Conservation (phyloP, 2,888 invertebrate species). For the Drosophila mercatorum region DNA sequence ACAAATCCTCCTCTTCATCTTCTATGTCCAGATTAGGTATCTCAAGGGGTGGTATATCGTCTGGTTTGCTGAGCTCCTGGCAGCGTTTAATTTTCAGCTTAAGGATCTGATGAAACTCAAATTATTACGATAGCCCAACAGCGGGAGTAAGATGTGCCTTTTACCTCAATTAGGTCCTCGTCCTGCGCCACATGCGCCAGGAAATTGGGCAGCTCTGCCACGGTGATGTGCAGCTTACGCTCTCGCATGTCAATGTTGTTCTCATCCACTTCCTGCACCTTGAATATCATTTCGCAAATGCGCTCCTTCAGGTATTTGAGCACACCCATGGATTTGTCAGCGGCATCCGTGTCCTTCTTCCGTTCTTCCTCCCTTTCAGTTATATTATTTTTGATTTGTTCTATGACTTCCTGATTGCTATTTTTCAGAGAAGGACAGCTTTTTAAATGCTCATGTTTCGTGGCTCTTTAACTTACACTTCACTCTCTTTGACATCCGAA, state of each 20-base stretch:
- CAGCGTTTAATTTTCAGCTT: conserved; percentile 82
- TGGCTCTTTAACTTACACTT: conserved; percentile 87
- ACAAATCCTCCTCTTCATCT: conserved; percentile 72
- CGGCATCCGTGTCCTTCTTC: conserved; percentile 82
- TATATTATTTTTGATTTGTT: conserved; percentile 87
- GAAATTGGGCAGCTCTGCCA: conserved; percentile 77
- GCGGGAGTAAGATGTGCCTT: background rate
- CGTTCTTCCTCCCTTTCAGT: conserved; percentile 85
- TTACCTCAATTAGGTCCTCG: conserved; percentile 81
- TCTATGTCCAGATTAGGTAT: conserved; percentile 75
- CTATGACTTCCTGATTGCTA: conserved; percentile 90
- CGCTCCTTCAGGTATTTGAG: conserved; percentile 82
- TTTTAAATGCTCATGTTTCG: fast-evolving
- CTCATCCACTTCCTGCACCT: conserved; percentile 84
- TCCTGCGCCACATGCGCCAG: conserved; percentile 79
- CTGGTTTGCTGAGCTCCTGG: conserved; percentile 73
- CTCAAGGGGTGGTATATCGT: conserved; percentile 62
- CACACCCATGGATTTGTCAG: conserved; percentile 79
- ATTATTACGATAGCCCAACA: background rate
- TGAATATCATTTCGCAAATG: conserved; percentile 84
- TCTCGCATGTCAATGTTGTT: conserved; percentile 76
- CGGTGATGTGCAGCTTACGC: conserved; percentile 70
- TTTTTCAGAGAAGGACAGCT: background rate
- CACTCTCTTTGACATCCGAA: conserved; percentile 91
- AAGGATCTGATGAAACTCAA: conserved; percentile 71